Evolutionary conservation across 1,140 invertebrate genomes (phyloP).

Genomic region (Temnothorax longispinosus): DNA sequence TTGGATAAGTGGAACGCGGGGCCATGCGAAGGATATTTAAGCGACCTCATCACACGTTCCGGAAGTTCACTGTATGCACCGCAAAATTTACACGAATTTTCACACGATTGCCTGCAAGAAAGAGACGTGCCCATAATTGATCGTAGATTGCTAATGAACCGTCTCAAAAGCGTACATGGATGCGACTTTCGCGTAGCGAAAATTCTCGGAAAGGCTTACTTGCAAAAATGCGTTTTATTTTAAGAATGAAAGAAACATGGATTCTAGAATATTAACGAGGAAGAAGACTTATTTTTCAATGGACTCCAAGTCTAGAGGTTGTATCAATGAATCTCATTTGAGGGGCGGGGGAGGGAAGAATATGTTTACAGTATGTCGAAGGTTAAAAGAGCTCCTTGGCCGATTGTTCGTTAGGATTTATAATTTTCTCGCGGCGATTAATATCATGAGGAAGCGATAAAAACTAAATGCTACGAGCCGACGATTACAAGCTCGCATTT

Average conservation of each 20-base stretch:
- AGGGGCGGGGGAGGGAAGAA: neutral
- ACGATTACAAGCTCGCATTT: conserved; percentile 82
- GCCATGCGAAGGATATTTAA: conserved; percentile 33
- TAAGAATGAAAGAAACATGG: neutral
- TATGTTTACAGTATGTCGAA: neutral
- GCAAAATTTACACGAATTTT: conserved; percentile 30
- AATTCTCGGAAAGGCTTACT: neutral
- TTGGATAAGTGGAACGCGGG: conserved; percentile 40
- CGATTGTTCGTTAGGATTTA: conserved; percentile 43
- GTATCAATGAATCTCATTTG: neutral
- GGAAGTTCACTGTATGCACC: conserved; percentile 27
- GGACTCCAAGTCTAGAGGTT: too few relatives aligned
- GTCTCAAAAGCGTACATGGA: neutral
- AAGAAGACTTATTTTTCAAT: neutral
- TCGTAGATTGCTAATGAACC: neutral
- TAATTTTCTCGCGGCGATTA: conserved; percentile 59
- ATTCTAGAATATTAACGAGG: neutral
- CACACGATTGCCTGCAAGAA: conserved; percentile 2
- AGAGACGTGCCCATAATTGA: conserved; percentile 3
- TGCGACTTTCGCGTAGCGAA: neutral
- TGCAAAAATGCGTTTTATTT: neutral
- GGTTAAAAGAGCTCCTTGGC: conserved; percentile 24
- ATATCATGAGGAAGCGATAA: conserved; percentile 72
- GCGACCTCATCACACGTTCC: conserved; percentile 12
- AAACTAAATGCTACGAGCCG: conserved; percentile 76